Evolutionary conservation across 37 sponge, comb jelly and placozoan species (phyloP).

Genomic region (Beroe forskalii): DNA sequence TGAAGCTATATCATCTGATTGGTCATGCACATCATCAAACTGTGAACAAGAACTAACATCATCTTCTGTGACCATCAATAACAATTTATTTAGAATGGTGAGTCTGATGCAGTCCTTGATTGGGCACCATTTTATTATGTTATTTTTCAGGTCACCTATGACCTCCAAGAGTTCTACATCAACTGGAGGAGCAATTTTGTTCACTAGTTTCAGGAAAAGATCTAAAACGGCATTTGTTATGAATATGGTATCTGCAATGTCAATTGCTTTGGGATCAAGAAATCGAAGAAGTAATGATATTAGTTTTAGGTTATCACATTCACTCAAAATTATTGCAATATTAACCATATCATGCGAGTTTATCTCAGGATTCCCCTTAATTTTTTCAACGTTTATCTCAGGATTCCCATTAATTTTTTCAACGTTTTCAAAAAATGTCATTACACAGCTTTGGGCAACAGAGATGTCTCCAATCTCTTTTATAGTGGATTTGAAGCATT

Average conservation of each 20-base stretch:
- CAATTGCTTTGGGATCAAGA: slow-evolving; percentile 24
- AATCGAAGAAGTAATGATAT: slow-evolving; percentile 1
- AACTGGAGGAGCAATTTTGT: background rate
- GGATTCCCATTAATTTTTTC: background rate
- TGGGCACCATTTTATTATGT: slow-evolving; percentile 55
- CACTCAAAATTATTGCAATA: background rate
- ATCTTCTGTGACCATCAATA: background rate
- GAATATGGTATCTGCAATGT: slow-evolving; percentile 13
- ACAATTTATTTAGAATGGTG: background rate
- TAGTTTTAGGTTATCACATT: background rate
- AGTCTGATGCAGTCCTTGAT: slow-evolving; percentile 61
- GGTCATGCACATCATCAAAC: background rate
- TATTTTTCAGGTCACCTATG: background rate
- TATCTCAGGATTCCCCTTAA: background rate
- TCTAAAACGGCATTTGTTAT: background rate
- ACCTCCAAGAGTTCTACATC: slow-evolving; percentile 18
- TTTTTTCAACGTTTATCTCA: background rate
- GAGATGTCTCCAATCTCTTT: background rate
- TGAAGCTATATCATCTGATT: background rate
- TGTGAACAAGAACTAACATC: background rate
- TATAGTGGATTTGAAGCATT: background rate
- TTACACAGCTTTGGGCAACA: background rate
- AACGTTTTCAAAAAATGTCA: slow-evolving; percentile 2
- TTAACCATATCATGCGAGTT: slow-evolving; percentile 10
- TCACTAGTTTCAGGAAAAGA: background rate